These are phyloP conservation scores for Toxonevra muliebris DNA, from an alignment of 2,888 invertebrate species.

Conservation along the genomic window DNA sequence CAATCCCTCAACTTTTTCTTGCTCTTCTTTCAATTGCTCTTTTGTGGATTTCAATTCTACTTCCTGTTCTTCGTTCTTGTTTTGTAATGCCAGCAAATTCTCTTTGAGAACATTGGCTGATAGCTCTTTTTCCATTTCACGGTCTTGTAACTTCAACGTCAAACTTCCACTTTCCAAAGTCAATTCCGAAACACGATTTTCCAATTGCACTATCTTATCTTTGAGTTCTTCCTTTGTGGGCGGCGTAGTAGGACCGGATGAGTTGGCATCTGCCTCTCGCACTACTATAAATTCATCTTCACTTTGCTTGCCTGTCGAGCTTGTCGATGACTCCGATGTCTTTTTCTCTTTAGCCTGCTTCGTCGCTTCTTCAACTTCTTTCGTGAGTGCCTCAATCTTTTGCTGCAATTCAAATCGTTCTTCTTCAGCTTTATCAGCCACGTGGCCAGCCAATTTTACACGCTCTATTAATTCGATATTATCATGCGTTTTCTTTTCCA, in stretches of 20 bases:
- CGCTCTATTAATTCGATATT: constrained; percentile 55
- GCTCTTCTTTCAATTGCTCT: constrained; percentile 40
- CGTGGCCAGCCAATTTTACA: constrained; percentile 47
- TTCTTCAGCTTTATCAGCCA: constrained; percentile 43
- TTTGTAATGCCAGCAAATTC: constrained; percentile 45
- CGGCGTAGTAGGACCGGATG: constrained; percentile 47
- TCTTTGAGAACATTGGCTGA: constrained; percentile 51
- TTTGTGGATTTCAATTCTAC: constrained; percentile 35
- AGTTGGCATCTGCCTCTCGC: constrained; percentile 51
- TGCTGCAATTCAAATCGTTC: constrained; percentile 55
- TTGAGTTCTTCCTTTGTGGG: constrained; percentile 57
- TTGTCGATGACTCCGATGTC: constrained; percentile 55
- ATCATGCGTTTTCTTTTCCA: constrained; percentile 55
- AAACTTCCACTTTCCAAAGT: constrained; percentile 50
- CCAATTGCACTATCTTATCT: constrained; percentile 58
- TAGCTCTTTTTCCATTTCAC: constrained; percentile 55
- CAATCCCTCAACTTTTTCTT: constrained; percentile 35
- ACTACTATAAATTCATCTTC: constrained; percentile 61
- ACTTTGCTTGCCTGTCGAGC: constrained; percentile 56
- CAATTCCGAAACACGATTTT: constrained; percentile 52
- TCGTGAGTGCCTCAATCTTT: constrained; percentile 44
- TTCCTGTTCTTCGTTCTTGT: constrained; percentile 44
- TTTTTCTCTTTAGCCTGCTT: constrained; percentile 52
- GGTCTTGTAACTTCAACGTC: constrained; percentile 51
- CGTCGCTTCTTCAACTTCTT: constrained; percentile 52